Conservation (phyloP, 2,797 vertebrate species). For the Dromococcyx pavoninus region DNA sequence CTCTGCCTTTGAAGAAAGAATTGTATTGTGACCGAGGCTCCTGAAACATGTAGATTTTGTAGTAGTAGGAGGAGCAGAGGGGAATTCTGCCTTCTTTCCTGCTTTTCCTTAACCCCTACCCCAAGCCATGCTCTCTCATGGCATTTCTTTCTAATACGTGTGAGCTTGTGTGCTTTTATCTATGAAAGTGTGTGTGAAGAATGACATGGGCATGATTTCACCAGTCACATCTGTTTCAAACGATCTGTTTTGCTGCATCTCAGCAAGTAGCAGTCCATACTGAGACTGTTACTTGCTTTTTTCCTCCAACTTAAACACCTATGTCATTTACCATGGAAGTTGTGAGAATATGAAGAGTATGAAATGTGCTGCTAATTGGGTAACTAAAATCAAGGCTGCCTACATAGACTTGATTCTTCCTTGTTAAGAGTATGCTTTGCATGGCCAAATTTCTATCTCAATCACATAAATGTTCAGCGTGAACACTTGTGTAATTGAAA, state of each 20-base stretch:
- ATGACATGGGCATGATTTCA: fast-evolving
- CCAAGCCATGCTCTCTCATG: neutral
- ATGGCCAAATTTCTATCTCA: neutral
- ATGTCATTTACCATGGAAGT: neutral
- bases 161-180: neutral
- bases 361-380: neutral
- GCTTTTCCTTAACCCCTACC: neutral
- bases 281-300: neutral
- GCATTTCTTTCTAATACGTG: neutral
- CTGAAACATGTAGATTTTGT: neutral
- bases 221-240: neutral
- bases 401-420: neutral
- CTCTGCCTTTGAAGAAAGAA: neutral
- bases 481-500: constrained; percentile 34
- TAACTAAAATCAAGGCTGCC: neutral
- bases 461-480: neutral
- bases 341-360: neutral
- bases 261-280: neutral
- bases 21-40: neutral
- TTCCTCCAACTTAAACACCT: neutral
- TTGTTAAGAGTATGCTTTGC: neutral
- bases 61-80: neutral
- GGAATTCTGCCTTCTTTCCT: neutral
- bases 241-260: neutral
- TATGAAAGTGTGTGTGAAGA: neutral